Percentiles rank a stretch among this genome's conserved stretches.
phyloP scores from a whole-genome alignment of 92 coral and sea anemone species.

The Virgularia gustaviana region DNA sequence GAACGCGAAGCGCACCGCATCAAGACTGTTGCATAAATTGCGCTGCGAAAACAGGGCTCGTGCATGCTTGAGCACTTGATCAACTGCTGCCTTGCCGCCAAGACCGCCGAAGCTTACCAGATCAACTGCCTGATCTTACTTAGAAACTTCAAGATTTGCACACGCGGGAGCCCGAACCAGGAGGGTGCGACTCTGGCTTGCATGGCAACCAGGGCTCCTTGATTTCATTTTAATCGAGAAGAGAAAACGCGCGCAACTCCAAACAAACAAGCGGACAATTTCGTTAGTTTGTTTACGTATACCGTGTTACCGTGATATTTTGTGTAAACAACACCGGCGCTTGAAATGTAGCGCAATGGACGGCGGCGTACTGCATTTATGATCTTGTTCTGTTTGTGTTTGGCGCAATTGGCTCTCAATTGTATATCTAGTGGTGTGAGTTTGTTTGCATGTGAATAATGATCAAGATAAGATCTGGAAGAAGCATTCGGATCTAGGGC shows the following conservation, averaged over 20 bases:
- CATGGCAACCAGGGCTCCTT: conserved; percentile 29
- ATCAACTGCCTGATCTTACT: too few relatives aligned
- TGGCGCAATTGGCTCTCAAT: background rate
- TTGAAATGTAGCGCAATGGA: too few relatives aligned
- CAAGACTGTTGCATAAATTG: too few relatives aligned
- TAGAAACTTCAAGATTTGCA: too few relatives aligned
- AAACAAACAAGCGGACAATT: conserved; percentile 19
- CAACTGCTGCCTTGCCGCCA: too few relatives aligned
- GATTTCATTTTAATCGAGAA: conserved; percentile 34
- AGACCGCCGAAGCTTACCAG: too few relatives aligned
- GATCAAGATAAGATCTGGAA: conserved; percentile 40
- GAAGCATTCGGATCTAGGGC: conserved; percentile 37
- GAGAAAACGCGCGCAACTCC: background rate
- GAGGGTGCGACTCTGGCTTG: conserved; percentile 22
- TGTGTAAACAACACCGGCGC: conserved; percentile 36
- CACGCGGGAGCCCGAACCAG: too few relatives aligned
- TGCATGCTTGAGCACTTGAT: too few relatives aligned
- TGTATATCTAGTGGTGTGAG: too few relatives aligned
- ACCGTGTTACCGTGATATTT: background rate
- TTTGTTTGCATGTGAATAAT: conserved; percentile 37
- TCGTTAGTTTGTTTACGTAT: conserved; percentile 32
- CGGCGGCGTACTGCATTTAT: background rate
- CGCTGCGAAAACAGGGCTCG: too few relatives aligned
- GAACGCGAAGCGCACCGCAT: background rate
- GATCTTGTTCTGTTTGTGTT: background rate